Percentiles rank a stretch among this genome's conserved stretches.
Evolutionary conservation across 2,797 vertebrate genomes (phyloP).

Genomic region (Meda fulgida): DNA sequence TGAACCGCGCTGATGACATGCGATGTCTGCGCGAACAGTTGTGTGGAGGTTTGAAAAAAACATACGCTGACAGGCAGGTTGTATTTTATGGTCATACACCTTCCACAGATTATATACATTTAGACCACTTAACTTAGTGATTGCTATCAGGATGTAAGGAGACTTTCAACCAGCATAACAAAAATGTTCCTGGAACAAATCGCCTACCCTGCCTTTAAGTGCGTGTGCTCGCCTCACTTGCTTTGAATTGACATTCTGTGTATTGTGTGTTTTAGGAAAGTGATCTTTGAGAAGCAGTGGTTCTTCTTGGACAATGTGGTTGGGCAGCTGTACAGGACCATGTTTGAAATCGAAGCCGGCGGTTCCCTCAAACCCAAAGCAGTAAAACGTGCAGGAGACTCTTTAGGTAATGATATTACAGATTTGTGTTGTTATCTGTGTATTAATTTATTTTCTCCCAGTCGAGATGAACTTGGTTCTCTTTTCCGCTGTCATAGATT

Average conservation of each 20-base stretch:
- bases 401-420: conserved; percentile 76
- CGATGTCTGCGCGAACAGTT: too few species aligned
- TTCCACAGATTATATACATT: too few species aligned
- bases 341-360: conserved; percentile 87
- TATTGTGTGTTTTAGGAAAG: conserved; percentile 79
- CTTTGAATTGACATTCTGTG: not conserved
- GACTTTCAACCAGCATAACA: too few species aligned
- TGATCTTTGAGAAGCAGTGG: conserved; percentile 97
- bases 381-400: conserved; percentile 69
- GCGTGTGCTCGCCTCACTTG: not conserved
- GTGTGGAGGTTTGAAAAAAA: too few species aligned
- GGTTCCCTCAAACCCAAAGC: conserved; percentile 84
- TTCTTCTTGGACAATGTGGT: conserved; percentile 90
- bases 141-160: too few species aligned
- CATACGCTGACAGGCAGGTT: too few species aligned
- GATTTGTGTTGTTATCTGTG: not conserved
- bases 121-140: too few species aligned
- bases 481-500: conserved; percentile 73
- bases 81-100: too few species aligned
- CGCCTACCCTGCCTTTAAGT: not conserved
- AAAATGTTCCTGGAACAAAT: too few species aligned
- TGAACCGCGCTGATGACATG: too few species aligned
- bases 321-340: conserved; percentile 86
- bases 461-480: not conserved
- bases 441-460: not conserved